A percentile compares a stretch with the other conserved stretches of the same genome.
Conservation (phyloP, 2,888 invertebrate genomes). For the Tiliacea citrago region DNA sequence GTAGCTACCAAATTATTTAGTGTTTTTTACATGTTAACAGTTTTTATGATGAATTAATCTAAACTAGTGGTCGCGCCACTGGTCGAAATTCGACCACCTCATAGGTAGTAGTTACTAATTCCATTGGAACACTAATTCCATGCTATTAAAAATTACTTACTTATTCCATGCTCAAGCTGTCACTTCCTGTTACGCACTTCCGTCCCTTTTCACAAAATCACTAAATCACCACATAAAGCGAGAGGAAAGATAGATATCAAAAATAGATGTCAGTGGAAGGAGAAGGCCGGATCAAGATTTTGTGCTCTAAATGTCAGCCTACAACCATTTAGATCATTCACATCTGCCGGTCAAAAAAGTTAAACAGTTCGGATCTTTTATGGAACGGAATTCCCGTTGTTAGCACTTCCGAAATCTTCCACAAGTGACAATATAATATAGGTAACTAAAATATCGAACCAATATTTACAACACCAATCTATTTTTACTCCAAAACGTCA, state of each 20-base stretch:
- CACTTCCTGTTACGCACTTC: no score
- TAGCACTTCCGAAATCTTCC: constrained; percentile 52
- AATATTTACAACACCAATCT: constrained; percentile 44
- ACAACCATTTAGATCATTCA: constrained; percentile 31
- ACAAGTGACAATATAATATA: constrained; percentile 30
- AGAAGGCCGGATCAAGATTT: constrained; percentile 46
- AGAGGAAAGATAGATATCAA: neutral
- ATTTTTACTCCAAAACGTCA: constrained; percentile 57
- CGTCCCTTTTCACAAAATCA: no score
- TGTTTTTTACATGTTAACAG: no score
- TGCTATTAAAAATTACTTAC: no score
- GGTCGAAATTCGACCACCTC: no score
- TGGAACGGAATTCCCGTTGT: constrained; percentile 5
- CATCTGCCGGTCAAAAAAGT: constrained; percentile 9
- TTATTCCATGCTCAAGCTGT: no score
- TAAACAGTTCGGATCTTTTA: constrained; percentile 27
- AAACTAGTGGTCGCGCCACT: no score
- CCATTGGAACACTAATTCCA: no score
- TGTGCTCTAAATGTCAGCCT: constrained; percentile 19
- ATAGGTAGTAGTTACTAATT: no score
- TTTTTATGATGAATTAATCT: no score
- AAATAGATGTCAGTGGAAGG: constrained; percentile 17
- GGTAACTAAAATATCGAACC: constrained; percentile 51
- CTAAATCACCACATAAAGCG: no score
- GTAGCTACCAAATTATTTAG: no score